Evolutionary conservation across 2,888 invertebrate species (phyloP), one percentile per base, ranked within the genome.

Genomic region (Camponotus fellah): DNA sequence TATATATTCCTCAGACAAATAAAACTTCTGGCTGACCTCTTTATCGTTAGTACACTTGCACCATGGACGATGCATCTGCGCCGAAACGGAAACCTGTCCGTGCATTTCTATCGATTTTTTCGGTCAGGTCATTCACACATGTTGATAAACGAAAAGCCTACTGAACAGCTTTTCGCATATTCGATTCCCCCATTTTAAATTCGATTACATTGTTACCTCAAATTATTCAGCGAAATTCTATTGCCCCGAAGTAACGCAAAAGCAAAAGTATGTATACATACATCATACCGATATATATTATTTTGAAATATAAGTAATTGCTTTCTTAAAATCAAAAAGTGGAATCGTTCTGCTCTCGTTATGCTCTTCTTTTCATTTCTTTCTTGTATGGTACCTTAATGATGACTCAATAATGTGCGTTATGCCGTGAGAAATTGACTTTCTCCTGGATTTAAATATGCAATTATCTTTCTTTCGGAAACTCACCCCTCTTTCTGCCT

Each of bases 401-500:
- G 12, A 49, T 14, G 34, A 46, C 9, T 71, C 14, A 32, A 12
- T 32, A 34, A 53, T 2, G 21, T 21, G 71, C 40, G 12, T 53
- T 26, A 26, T 21, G 32, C 49, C 58, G 34, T 26, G 26, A 26
- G 10, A 34, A 58, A 69, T 58, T 26, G 21, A 77, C 32, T 53
- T 76, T 76, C 56, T 58, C 40, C 12, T 17, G 81, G 21, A 49
- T 32, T 64, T 2, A 32, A 12, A 58, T 17, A 8, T 12, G 8
- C 40, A 60, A 56, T 46, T 12, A 32, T 6, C 37, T 32, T 34
- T 79, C 10, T 34, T 12, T 40, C 32, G n/a, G n/a, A 69, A 58
- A 87, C 90, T 87, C 87, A 95, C 95, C 98, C 88, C 97, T 96
- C 94, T 97, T 96, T 87, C 97, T 96, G 26, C 98, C 97, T 92